A percentile compares a stretch with the other conserved stretches of the same genome.
Conservation (phyloP, 1,140 invertebrate genomes). For the Orchestia grillus region DNA sequence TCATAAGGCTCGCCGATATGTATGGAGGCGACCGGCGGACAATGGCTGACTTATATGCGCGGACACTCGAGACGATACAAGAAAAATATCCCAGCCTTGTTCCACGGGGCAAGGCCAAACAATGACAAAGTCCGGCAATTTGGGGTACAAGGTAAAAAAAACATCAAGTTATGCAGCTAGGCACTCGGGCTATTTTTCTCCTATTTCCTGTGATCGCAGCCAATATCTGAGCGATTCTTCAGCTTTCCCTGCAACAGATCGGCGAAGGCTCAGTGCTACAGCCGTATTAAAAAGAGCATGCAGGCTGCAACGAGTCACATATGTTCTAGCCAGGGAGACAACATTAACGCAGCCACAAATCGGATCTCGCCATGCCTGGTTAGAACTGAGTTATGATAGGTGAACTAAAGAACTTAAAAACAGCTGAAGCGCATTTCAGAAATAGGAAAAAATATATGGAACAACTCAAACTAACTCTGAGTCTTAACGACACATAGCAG, state of each 20-base stretch:
- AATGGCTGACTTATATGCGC: slow-evolving; percentile 39
- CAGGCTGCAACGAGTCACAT: not conserved
- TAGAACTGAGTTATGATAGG: not conserved
- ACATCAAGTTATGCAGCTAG: slow-evolving; percentile 49
- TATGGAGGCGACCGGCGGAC: slow-evolving; percentile 38
- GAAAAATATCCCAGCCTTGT: slow-evolving; percentile 29
- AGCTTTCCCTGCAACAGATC: slow-evolving; percentile 31
- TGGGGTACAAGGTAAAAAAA: slow-evolving; percentile 15
- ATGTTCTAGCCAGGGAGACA: not conserved
- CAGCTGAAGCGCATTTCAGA: not conserved
- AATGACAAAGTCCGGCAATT: slow-evolving; percentile 52
- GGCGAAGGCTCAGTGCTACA: slow-evolving; percentile 5
- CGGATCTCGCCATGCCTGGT: not conserved
- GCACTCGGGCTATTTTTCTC: slow-evolving; percentile 44
- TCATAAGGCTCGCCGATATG: slow-evolving; percentile 26
- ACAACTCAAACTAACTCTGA: not conserved
- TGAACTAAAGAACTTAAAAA: not conserved
- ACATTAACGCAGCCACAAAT: not conserved
- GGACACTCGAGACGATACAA: slow-evolving; percentile 51
- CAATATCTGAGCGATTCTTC: slow-evolving; percentile 48
- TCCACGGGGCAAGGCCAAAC: not conserved
- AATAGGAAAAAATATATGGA: not conserved
- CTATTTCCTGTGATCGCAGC: slow-evolving; percentile 26
- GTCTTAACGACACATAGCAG: not conserved
- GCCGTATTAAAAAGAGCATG: not conserved